Base-by-base conservation (phyloP, 1,140 invertebrate genomes). In the Drosophila littoralis region DNA sequence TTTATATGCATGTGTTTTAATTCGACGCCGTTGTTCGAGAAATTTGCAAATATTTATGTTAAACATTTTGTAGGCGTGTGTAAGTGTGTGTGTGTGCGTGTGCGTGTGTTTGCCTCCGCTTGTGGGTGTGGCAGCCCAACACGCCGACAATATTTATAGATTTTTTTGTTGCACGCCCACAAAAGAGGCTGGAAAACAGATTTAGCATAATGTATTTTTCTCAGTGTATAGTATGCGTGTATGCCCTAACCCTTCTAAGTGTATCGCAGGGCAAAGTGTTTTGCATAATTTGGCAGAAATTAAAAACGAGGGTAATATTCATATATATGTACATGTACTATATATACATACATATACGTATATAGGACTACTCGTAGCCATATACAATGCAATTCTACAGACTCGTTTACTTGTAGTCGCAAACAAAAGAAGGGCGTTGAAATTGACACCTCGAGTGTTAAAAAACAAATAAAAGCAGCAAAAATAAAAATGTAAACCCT, bases 401-500 rank as follows among this genome's bases (percentile, higher is more conserved):
- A 52, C 66, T 45, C 38, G 15, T 22, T 46, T 46, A 15, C 51
- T 46, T 5, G 43, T 10, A 51, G 50, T 63, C 42, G 33, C 65
- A 79, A 78, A 89, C 84, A 89, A 90, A 90, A 69, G 83, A 88
- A 88, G 83, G 83, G 83, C 83, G 83, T 88, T 88, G 83, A 88
- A 88, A 89, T 88, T 88, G 83, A 88, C 83, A 88, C 83, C 83
- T 88, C 83, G 74, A 80, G 84, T 88, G 83, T 89, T 89, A 84
- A 89, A 83, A 77, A 72, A 74, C 68, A 73, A 78, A 77, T 74
- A 81, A 81, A 74, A 74, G 52, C 72, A 79, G 66, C 32, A 50
- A 50, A 59, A 61, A 65, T 70, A 77, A 36, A 72, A 66, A 81
- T 72, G 74, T 57, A 66, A 81, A 88, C 69, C 83, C 83, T 71